These are phyloP conservation scores for Enoplolaimus lenunculus DNA, from an alignment of 2,888 invertebrate genomes.

Conservation along the genomic window DNA sequence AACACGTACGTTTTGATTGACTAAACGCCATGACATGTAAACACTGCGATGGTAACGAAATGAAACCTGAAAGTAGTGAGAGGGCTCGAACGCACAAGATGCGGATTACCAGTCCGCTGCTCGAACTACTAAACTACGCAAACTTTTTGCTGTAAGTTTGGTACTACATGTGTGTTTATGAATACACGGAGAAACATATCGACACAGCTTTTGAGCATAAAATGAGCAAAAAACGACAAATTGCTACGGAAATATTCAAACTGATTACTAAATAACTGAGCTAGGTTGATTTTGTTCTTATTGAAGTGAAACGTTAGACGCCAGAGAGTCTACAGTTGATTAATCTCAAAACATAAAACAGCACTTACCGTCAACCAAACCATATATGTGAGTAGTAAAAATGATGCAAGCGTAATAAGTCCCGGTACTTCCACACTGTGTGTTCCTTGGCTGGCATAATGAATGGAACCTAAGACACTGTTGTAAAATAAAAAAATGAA, in stretches of 20 bases:
- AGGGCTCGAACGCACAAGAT: too few relatives aligned
- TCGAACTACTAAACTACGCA: too few relatives aligned
- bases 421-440: constrained; percentile 32
- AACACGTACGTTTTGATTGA: constrained; percentile 19
- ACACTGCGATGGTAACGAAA: constrained; percentile 32
- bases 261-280: background rate
- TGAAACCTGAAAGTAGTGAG: constrained; percentile 32
- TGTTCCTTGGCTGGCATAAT: constrained; percentile 23
- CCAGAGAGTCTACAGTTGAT: too few relatives aligned
- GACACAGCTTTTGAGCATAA: background rate
- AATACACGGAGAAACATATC: constrained; percentile 2
- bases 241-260: background rate
- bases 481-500: too few relatives aligned
- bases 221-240: background rate
- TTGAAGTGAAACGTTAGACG: too few relatives aligned
- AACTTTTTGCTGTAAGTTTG: too few relatives aligned
- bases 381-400: constrained; percentile 33
- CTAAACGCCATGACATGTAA: constrained; percentile 32
- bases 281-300: background rate
- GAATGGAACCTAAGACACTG: too few relatives aligned
- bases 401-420: constrained; percentile 31
- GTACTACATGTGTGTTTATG: too few relatives aligned
- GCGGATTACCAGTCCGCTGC: too few relatives aligned
- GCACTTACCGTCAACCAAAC: constrained; percentile 37
- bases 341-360: too few relatives aligned